Evolutionary conservation across 2,113 vertebrate genomes (phyloP).

Genomic region (Erythrocercus mccallii): DNA sequence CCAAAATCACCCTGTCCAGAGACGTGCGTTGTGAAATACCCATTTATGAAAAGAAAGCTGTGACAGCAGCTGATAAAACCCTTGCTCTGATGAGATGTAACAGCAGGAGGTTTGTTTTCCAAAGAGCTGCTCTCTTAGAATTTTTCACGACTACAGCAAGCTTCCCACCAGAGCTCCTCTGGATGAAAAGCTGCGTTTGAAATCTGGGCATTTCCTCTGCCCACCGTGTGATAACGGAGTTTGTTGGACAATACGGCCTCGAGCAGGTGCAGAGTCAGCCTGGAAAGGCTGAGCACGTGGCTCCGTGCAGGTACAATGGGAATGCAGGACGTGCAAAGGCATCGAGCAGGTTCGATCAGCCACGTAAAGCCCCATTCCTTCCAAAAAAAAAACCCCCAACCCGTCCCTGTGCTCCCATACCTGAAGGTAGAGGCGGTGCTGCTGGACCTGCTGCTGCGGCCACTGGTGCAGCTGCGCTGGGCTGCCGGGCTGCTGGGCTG

Average conservation of each 20-base stretch:
- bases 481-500: conserved; percentile 70
- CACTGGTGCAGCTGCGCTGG: conserved; percentile 66
- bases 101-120: not conserved
- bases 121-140: not conserved
- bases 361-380: not conserved
- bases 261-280: not conserved
- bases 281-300: not conserved
- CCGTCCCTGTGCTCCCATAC: conserved; percentile 1
- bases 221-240: not conserved
- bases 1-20: not conserved
- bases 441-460: conserved; percentile 71
- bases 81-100: not conserved
- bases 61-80: not conserved
- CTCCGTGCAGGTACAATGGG: fast-evolving
- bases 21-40: not conserved
- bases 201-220: not conserved
- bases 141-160: not conserved
- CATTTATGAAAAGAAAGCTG: not conserved
- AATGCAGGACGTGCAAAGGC: not conserved
- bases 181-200: not conserved
- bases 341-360: not conserved
- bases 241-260: not conserved
- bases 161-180: not conserved
- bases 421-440: conserved; percentile 81
- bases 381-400: not conserved